phyloP scores from a whole-genome alignment of 2,888 invertebrate species.

The Chrysolina haemoptera region DNA sequence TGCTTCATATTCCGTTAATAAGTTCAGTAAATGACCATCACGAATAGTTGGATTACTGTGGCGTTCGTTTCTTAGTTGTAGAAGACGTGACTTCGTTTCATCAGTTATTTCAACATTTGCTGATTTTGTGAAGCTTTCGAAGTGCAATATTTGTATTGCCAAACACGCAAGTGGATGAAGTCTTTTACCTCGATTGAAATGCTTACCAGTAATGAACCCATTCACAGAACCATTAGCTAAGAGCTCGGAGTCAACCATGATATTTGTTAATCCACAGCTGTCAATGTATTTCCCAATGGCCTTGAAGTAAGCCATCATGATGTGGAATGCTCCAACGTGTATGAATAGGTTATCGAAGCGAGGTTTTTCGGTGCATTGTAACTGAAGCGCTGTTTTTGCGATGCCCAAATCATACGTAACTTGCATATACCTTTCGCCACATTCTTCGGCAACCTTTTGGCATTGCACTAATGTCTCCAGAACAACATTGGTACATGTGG shows the following conservation, averaged over 20 bases:
- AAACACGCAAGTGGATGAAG: conserved; percentile 50
- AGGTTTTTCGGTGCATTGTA: neutral
- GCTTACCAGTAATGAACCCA: conserved; percentile 53
- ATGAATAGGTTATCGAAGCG: conserved; percentile 39
- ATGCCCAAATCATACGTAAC: neutral
- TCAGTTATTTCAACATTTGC: neutral
- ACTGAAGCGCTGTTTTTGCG: neutral
- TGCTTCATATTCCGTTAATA: too few species aligned
- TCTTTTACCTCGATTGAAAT: conserved; percentile 48
- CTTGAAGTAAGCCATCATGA: conserved; percentile 48
- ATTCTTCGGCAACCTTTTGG: conserved; percentile 8
- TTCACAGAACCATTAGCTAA: conserved; percentile 56
- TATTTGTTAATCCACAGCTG: conserved; percentile 49
- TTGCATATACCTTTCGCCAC: neutral
- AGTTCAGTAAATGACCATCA: neutral
- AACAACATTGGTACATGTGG: neutral
- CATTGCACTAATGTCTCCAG: neutral
- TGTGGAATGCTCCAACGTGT: conserved; percentile 42
- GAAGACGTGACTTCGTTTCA: neutral
- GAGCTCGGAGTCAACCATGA: conserved; percentile 52
- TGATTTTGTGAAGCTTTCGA: neutral
- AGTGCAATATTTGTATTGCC: conserved; percentile 52
- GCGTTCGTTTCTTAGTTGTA: neutral
- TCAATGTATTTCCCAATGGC: conserved; percentile 56
- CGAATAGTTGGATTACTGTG: neutral